These are phyloP conservation scores for Calliopsis andreniformis DNA, from an alignment of 1,140 invertebrate species.

Conservation along the genomic window DNA sequence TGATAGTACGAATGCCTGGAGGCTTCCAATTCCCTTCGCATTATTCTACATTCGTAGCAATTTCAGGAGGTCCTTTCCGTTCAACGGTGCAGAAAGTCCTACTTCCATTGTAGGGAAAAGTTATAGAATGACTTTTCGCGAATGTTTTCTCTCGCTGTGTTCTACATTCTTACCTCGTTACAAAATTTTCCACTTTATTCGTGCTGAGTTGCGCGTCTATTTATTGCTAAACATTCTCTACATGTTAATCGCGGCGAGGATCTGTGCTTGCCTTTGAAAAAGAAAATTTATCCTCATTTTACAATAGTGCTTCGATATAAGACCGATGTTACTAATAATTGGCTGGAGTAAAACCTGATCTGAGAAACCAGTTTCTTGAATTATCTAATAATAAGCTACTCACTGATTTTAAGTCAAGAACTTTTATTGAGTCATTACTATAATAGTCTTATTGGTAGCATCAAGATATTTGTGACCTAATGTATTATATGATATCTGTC, in stretches of 20 bases:
- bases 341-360: too few species aligned
- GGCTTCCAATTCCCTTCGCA: conserved; percentile 4
- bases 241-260: not conserved
- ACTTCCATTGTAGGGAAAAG: conserved; percentile 37
- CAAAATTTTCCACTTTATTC: conserved; percentile 30
- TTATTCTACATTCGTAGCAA: conserved; percentile 48
- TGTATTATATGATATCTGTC: too few species aligned
- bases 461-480: too few species aligned
- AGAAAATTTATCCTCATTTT: too few species aligned
- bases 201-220: not conserved
- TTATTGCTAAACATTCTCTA: not conserved
- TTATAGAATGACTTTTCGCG: conserved; percentile 41
- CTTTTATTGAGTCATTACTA: too few species aligned
- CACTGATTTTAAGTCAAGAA: too few species aligned
- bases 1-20: conserved; percentile 1
- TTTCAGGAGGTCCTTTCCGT: conserved; percentile 40
- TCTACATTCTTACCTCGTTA: conserved; percentile 30
- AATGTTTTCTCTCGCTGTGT: conserved; percentile 31
- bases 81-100: conserved; percentile 46
- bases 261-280: not conserved
- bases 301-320: too few species aligned
- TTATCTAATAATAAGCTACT: too few species aligned
- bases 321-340: too few species aligned
- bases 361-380: too few species aligned
- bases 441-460: too few species aligned